Base-by-base conservation (phyloP, 2,113 vertebrate species). In the Ciconia boyciana region DNA sequence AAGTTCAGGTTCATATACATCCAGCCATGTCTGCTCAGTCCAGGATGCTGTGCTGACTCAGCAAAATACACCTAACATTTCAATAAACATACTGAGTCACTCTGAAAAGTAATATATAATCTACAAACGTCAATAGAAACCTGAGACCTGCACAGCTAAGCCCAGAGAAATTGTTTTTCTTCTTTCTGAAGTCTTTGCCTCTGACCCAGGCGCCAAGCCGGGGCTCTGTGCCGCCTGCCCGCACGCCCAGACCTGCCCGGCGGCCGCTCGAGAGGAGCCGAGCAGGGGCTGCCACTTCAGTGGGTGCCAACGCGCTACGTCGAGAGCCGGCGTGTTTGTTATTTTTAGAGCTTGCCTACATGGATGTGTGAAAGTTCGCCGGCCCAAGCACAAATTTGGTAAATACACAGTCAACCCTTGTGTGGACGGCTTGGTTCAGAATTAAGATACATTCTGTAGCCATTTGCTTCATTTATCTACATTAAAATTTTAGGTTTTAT, bases 311-410 rank as follows among this genome's bases (percentile, higher is more conserved):
- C 5, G 4, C 4, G 22, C 65, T 5, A 2, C 7, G 8, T 39
- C 2, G 0, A 9, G 10, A 25, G 22, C 55, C 1, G 8, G 6
- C 2, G 0, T 3, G 24, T 2, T 17, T n/a, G 11, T 7, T 61
- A 36, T 39, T 80, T 16, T 70, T 39, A 46, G 71, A 62, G 49
- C 39, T 78, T 68, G 52, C 26, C 54, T 48, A 2, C 32, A 16
- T 3, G 12, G 14, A 31, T 14, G 52, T 36, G 52, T 65, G 64
- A 11, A 51, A 31, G 55, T 39, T 58, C 2, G 0, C 65, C 66
- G 52, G 39, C 14, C 43, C n/a, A 10, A 19, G 15, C 22, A 10
- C 0, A 0, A 31, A 43, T 26, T 43, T 22, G 10, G 29, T 22
- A 48, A 83, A 34, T 4, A 6, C 18, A 1, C 12, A 2, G 20